Conservation (phyloP, 2,888 invertebrate genomes). For the Anoncus sp. region DNA sequence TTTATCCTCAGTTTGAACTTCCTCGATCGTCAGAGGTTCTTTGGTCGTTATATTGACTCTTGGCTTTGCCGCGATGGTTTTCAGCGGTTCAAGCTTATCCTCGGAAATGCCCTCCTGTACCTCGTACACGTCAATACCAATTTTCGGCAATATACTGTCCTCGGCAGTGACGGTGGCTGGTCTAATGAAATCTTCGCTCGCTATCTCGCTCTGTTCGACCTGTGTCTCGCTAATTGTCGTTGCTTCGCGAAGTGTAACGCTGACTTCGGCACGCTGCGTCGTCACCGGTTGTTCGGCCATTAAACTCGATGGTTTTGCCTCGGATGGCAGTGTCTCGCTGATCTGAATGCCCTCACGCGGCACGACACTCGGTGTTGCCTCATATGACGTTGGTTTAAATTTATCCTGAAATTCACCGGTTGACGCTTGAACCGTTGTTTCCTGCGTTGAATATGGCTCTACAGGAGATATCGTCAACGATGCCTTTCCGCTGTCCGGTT, state of each 20-base stretch:
- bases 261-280: slow-evolving; percentile 84
- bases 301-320: slow-evolving; percentile 68
- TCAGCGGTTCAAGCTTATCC: slow-evolving; percentile 84
- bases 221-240: slow-evolving; percentile 87
- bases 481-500: slow-evolving; percentile 73
- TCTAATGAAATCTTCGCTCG: slow-evolving; percentile 83
- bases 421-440: slow-evolving; percentile 84
- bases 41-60: slow-evolving; percentile 87
- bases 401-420: slow-evolving; percentile 83
- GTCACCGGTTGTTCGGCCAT: slow-evolving; percentile 30
- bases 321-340: slow-evolving; percentile 81
- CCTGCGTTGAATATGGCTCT: slow-evolving; percentile 85
- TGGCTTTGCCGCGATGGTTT: slow-evolving; percentile 85
- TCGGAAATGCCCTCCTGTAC: slow-evolving; percentile 87
- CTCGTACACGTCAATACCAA: slow-evolving; percentile 88
- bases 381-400: slow-evolving; percentile 82
- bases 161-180: slow-evolving; percentile 85
- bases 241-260: slow-evolving; percentile 87
- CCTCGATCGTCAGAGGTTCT: slow-evolving; percentile 88
- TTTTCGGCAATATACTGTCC: slow-evolving; percentile 86
- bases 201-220: slow-evolving; percentile 86
- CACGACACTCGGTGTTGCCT: slow-evolving; percentile 82
- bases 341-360: slow-evolving; percentile 84
- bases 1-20: slow-evolving; percentile 88
- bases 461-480: slow-evolving; percentile 79